These are phyloP conservation scores for Trichopoda pennipes DNA, from an alignment of 2,888 invertebrate species.

Conservation along the genomic window DNA sequence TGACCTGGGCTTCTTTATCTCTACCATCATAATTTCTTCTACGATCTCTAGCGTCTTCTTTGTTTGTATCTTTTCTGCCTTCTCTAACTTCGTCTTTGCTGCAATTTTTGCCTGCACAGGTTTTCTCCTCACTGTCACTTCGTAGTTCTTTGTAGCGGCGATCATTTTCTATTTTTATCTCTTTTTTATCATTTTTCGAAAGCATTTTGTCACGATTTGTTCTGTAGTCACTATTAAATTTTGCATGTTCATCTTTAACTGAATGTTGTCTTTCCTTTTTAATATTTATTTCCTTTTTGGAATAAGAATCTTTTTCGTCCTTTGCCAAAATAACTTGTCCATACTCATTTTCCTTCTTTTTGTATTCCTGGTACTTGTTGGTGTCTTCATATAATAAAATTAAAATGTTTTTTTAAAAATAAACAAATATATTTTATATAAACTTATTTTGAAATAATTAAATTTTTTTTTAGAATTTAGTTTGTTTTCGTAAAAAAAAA, in stretches of 20 bases:
- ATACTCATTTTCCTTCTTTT: constrained; percentile 81
- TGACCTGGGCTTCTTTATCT: constrained; percentile 2
- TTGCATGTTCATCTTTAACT: not conserved
- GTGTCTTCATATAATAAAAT: constrained; percentile 83
- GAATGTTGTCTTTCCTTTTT: constrained; percentile 6
- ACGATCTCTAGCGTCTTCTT: not conserved
- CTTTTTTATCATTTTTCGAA: constrained; percentile 41
- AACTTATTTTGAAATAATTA: too few species aligned
- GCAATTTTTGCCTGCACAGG: not conserved
- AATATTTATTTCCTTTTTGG: constrained; percentile 30
- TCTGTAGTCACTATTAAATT: not conserved
- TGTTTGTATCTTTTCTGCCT: not conserved
- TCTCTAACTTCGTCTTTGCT: constrained; percentile 42
- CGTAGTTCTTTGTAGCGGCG: not conserved
- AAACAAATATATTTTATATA: too few species aligned
- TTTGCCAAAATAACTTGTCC: constrained; percentile 75
- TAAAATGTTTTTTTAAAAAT: not conserved
- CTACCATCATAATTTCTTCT: not conserved
- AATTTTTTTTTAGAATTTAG: too few species aligned
- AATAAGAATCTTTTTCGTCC: constrained; percentile 27
- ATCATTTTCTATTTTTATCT: constrained; percentile 5
- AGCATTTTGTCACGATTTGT: not conserved
- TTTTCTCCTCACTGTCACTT: not conserved
- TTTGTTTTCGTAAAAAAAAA: constrained; percentile 11
- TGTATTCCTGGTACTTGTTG: constrained; percentile 87